Percentiles rank a stretch among this genome's conserved stretches.
These are phyloP conservation scores for Scaptomyza graminum DNA, from an alignment of 1,140 invertebrate genomes.

Conservation along the genomic window DNA sequence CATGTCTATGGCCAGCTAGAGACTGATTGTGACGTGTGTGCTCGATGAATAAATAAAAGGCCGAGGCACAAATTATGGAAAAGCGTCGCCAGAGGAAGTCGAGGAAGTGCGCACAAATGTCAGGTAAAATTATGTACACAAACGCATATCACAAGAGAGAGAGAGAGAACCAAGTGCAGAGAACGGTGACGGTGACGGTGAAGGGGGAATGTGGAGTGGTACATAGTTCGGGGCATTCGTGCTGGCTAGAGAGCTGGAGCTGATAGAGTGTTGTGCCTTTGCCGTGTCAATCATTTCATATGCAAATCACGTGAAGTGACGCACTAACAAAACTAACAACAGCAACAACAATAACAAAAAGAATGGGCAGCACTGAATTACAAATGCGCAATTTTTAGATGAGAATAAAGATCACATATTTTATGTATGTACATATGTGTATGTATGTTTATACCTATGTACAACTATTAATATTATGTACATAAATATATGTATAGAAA, in stretches of 20 bases:
- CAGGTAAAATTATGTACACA: conserved; percentile 50
- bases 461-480: too few relatives aligned
- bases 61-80: conserved; percentile 49
- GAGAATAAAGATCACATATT: conserved; percentile 40
- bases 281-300: conserved; percentile 65
- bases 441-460: neutral
- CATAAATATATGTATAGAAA: neutral
- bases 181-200: too few relatives aligned
- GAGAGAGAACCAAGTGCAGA: neutral
- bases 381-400: conserved; percentile 57
- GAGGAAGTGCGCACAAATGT: conserved; percentile 52
- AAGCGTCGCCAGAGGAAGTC: conserved; percentile 54
- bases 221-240: too few relatives aligned
- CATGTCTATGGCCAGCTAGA: conserved; percentile 26
- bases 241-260: neutral
- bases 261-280: conserved; percentile 10
- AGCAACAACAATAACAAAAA: conserved; percentile 21
- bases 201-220: neutral
- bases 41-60: conserved; percentile 56
- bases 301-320: conserved; percentile 63
- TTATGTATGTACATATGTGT: conserved; percentile 3
- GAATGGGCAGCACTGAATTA: conserved; percentile 50
- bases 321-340: conserved; percentile 28
- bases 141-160: conserved; percentile 36
- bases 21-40: conserved; percentile 30